Evolutionary conservation across 1,140 invertebrate species (phyloP).

Genomic region (Saccostrea glomerata): DNA sequence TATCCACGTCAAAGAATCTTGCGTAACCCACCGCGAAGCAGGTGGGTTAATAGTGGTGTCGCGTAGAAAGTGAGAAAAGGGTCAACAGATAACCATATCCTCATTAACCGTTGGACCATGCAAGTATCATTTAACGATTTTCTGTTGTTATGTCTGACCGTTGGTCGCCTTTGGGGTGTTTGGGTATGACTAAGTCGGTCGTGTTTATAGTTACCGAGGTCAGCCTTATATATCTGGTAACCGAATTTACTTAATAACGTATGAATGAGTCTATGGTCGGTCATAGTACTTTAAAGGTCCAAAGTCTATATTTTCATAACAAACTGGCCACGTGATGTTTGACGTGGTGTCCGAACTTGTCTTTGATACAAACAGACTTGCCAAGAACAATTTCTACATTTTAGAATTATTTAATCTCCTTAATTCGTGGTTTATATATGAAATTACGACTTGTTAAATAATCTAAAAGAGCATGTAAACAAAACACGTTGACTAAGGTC

Average conservation of each 20-base stretch:
- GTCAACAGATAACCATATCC: neutral
- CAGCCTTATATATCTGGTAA: neutral
- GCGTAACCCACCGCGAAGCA: neutral
- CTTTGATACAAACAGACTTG: no score
- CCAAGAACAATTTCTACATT: no score
- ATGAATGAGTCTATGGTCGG: constrained; percentile 21
- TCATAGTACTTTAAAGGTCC: constrained; percentile 15
- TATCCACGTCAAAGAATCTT: neutral
- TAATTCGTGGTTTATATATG: no score
- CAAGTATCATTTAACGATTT: neutral
- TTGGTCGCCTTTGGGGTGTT: neutral
- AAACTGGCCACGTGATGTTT: constrained; percentile 12
- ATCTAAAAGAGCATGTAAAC: neutral
- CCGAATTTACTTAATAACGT: constrained; percentile 6
- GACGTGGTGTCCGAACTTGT: no score
- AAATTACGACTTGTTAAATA: neutral
- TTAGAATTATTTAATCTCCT: no score
- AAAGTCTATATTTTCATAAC: constrained; percentile 35
- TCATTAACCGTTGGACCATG: neutral
- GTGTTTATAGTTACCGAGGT: constrained; percentile 28
- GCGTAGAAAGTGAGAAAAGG: neutral
- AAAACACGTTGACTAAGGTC: constrained; percentile 7
- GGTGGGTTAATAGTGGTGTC: neutral
- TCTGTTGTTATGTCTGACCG: constrained; percentile 23
- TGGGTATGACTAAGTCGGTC: constrained; percentile 20